Percentiles rank a stretch among this genome's conserved stretches.
Evolutionary conservation across 2,113 vertebrate species (phyloP).

Genomic region (Suncus etruscus): DNA sequence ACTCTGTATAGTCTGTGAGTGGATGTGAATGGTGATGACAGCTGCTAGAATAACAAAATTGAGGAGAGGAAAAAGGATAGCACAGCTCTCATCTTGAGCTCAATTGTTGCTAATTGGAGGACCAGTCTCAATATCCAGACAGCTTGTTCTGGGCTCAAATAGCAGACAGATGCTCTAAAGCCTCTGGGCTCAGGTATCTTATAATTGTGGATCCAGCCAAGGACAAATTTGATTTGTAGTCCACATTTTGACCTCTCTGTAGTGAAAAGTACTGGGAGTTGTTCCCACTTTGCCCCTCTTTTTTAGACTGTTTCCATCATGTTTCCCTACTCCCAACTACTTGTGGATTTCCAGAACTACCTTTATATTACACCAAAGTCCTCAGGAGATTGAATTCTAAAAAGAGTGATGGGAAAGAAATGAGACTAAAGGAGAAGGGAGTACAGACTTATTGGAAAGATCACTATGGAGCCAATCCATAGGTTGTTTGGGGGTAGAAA

Average conservation of each 20-base stretch:
- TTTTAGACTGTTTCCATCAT: slow-evolving; percentile 67
- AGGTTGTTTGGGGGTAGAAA: slow-evolving; percentile 17
- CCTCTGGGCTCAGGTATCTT: slow-evolving; percentile 77
- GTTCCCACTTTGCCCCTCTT: slow-evolving; percentile 66
- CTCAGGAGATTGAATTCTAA: slow-evolving; percentile 62
- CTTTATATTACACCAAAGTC: slow-evolving; percentile 57
- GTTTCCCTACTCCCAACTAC: slow-evolving; percentile 51
- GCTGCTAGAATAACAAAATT: slow-evolving; percentile 74
- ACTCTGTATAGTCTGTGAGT: slow-evolving; percentile 66
- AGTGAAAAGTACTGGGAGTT: slow-evolving; percentile 64
- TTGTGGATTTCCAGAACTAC: slow-evolving; percentile 52
- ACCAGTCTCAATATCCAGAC: slow-evolving; percentile 73
- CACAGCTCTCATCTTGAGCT: slow-evolving; percentile 73
- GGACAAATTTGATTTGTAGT: slow-evolving; percentile 80
- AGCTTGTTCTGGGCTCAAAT: slow-evolving; percentile 75
- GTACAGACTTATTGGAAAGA: slow-evolving; percentile 20
- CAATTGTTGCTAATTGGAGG: slow-evolving; percentile 77
- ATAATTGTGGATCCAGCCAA: slow-evolving; percentile 72
- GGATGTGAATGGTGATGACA: slow-evolving; percentile 81
- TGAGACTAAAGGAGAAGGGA: not conserved
- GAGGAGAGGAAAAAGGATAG: slow-evolving; percentile 76
- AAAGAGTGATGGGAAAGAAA: slow-evolving; percentile 59
- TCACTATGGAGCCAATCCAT: not conserved
- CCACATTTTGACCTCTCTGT: slow-evolving; percentile 69
- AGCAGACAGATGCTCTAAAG: slow-evolving; percentile 79